Percentiles rank a stretch among this genome's conserved stretches.
phyloP scores from a whole-genome alignment of 2,888 invertebrate species.

The Drosophila anomelani region DNA sequence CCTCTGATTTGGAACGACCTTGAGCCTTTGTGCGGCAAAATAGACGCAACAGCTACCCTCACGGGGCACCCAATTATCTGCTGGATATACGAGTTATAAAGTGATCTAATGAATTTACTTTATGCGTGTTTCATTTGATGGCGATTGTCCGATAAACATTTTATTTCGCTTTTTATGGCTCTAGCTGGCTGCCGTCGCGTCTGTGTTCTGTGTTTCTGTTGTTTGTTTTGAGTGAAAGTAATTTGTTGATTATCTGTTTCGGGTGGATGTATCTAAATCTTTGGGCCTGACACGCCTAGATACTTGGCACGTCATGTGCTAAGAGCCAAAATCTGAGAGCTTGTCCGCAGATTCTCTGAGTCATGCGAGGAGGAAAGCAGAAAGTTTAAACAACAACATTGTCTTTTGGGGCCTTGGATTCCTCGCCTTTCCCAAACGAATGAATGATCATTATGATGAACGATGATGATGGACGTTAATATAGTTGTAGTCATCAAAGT shows the following conservation, averaged over 20 bases:
- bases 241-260: conserved; percentile 51
- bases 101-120: conserved; percentile 50
- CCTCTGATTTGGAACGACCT: conserved; percentile 73
- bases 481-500: conserved; percentile 51
- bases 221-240: conserved; percentile 67
- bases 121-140: conserved; percentile 56
- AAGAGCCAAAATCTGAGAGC: conserved; percentile 33
- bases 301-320: conserved; percentile 37
- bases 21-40: conserved; percentile 45
- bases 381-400: conserved; percentile 62
- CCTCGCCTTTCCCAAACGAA: conserved; percentile 32
- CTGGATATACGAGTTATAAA: conserved; percentile 42
- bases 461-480: conserved; percentile 41
- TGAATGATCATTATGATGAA: conserved; percentile 32
- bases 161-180: conserved; percentile 44
- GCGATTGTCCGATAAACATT: conserved; percentile 61
- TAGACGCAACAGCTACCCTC: conserved; percentile 10
- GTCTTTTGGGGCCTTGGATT: conserved; percentile 29
- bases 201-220: conserved; percentile 7
- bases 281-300: conserved; percentile 44
- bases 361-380: conserved; percentile 52
- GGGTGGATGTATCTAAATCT: conserved; percentile 5
- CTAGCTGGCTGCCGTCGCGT: conserved; percentile 30
- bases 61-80: conserved; percentile 49
- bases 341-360: conserved; percentile 51